Evolutionary conservation across 2,888 invertebrate genomes (phyloP).

Genomic region (Pantelozetes paolii): DNA sequence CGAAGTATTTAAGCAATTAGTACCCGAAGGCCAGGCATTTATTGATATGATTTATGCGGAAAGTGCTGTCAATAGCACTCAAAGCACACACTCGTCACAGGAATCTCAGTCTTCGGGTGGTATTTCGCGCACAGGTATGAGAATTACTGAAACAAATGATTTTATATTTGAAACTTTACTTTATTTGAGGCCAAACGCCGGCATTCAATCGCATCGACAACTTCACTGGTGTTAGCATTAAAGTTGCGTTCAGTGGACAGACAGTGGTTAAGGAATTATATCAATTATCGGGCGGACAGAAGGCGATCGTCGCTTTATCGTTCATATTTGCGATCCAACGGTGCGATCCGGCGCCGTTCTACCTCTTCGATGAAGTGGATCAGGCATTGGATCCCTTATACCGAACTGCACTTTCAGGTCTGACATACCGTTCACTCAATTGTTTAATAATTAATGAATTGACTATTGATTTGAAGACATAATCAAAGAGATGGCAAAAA

Average conservation of each 20-base stretch:
- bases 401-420: conserved; percentile 49
- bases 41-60: conserved; percentile 56
- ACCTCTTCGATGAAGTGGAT: conserved; percentile 98
- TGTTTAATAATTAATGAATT: not conserved
- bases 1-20: conserved; percentile 94
- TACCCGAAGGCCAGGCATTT: conserved; percentile 87
- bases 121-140: not conserved
- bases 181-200: conserved; percentile 41
- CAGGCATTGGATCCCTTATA: conserved; percentile 63
- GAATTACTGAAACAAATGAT: conserved; percentile 50
- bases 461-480: conserved; percentile 56
- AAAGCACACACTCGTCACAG: not conserved
- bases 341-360: conserved; percentile 99
- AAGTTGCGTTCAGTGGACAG: conserved; percentile 83
- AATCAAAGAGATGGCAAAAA: conserved; percentile 55
- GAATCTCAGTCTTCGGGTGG: conserved; percentile 7
- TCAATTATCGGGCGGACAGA: conserved; percentile 97
- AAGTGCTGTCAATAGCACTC: not conserved
- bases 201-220: conserved; percentile 56
- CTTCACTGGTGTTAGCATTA: conserved; percentile 84
- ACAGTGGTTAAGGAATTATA: conserved; percentile 99
- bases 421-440: too few species aligned
- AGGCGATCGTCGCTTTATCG: conserved; percentile 93
- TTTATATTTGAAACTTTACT: conserved; percentile 50
- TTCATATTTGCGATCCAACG: conserved; percentile 99